Conservation (phyloP, 2,888 invertebrate species). For the Eupithecia inturbata region DNA sequence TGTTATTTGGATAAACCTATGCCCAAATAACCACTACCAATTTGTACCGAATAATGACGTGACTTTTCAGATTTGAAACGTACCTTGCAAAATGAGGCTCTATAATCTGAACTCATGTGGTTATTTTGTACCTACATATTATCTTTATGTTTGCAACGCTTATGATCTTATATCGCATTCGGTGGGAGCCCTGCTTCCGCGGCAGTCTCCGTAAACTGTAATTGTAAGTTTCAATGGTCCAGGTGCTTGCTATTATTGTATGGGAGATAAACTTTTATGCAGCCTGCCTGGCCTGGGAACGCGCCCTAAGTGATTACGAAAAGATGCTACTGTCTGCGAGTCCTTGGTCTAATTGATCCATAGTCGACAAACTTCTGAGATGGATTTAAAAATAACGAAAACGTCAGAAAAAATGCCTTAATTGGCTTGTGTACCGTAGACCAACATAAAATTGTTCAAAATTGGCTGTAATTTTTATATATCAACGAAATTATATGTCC, state of each 20-base stretch:
- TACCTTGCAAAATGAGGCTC: background rate
- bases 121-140: too few relatives aligned
- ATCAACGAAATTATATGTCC: background rate
- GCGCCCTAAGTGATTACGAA: constrained; percentile 30
- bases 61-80: background rate
- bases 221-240: constrained; percentile 43
- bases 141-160: background rate
- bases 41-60: background rate
- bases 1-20: background rate
- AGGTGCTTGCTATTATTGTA: constrained; percentile 45
- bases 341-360: constrained; percentile 20
- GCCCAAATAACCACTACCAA: background rate
- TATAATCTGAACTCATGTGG: background rate
- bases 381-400: background rate
- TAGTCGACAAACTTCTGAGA: background rate
- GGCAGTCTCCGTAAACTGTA: constrained; percentile 43
- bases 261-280: constrained; percentile 46
- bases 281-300: constrained; percentile 27
- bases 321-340: constrained; percentile 20
- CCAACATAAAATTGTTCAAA: background rate
- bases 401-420: background rate
- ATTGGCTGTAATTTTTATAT: background rate
- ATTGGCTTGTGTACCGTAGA: background rate
- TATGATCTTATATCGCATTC: background rate
- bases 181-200: background rate